A percentile compares a stretch with the other conserved stretches of the same genome.
These are phyloP conservation scores for Euspilapteryx auroguttella DNA, from an alignment of 2,888 invertebrate species.

Conservation along the genomic window DNA sequence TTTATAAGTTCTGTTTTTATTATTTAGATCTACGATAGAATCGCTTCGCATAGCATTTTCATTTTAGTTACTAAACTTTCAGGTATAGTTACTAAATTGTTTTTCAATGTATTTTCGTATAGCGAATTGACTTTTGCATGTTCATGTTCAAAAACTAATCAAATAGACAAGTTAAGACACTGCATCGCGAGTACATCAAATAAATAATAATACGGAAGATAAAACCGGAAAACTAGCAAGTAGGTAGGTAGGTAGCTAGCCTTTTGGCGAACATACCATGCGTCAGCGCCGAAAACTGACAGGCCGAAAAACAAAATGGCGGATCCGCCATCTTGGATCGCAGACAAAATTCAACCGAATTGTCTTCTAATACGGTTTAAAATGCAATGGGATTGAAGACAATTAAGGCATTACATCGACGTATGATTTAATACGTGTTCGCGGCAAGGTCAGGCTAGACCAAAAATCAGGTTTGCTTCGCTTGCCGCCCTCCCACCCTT, in stretches of 20 bases:
- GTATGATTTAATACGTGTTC: constrained; percentile 50
- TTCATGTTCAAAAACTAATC: no score
- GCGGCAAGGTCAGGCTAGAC: constrained; percentile 55
- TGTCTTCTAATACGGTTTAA: constrained; percentile 6
- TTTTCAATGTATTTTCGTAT: no score
- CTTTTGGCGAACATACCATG: constrained; percentile 20
- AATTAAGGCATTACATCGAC: constrained; percentile 38
- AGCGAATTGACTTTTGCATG: constrained; percentile 10
- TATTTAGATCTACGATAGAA: no score
- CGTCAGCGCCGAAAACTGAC: constrained; percentile 18
- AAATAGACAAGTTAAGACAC: no score
- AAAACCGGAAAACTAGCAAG: constrained; percentile 52
- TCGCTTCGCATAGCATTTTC: no score
- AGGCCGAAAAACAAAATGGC: background rate
- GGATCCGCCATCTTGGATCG: background rate
- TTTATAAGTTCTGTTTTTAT: no score
- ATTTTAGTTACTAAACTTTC: no score
- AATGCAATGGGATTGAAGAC: constrained; percentile 8
- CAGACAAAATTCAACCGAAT: constrained; percentile 9
- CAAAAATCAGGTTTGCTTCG: constrained; percentile 53
- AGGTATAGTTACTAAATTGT: no score
- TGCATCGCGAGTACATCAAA: no score
- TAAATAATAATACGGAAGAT: constrained; percentile 46
- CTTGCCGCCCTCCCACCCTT: constrained; percentile 16
- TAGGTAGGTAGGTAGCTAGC: constrained; percentile 35